Percentiles rank a stretch among this genome's conserved stretches.
These are phyloP conservation scores for Podilymbus podiceps DNA, from an alignment of 2,113 vertebrate species.

Conservation along the genomic window DNA sequence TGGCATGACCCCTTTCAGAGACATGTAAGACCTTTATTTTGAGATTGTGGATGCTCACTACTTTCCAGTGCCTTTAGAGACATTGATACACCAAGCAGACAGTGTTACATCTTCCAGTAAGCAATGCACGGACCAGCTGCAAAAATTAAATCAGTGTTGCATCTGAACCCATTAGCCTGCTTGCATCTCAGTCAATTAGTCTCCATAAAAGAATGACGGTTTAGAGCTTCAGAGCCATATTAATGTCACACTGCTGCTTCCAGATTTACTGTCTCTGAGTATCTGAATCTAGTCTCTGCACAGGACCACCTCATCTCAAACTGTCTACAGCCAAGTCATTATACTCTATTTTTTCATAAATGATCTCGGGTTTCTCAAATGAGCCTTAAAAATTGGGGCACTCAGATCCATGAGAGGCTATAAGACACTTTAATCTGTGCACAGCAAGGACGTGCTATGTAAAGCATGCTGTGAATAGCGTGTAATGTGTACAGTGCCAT, in stretches of 20 bases:
- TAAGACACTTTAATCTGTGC: not conserved
- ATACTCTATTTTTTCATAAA: not conserved
- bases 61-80: not conserved
- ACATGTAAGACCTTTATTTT: not conserved
- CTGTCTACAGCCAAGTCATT: not conserved
- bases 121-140: not conserved
- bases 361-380: not conserved
- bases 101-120: not conserved
- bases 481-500: not conserved
- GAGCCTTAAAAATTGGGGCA: not conserved
- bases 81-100: not conserved
- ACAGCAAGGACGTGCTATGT: too few relatives aligned
- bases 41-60: not conserved
- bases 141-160: not conserved
- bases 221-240: not conserved
- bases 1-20: not conserved
- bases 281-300: not conserved
- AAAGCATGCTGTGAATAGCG: not conserved
- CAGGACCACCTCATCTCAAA: not conserved
- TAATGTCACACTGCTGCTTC: not conserved
- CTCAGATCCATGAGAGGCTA: fast-evolving
- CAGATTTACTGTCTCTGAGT: not conserved
- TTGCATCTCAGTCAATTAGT: not conserved
- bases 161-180: not conserved
- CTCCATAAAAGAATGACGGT: not conserved